These are phyloP conservation scores for Diceros bicornis DNA, from an alignment of 2,797 vertebrate genomes.

Conservation along the genomic window DNA sequence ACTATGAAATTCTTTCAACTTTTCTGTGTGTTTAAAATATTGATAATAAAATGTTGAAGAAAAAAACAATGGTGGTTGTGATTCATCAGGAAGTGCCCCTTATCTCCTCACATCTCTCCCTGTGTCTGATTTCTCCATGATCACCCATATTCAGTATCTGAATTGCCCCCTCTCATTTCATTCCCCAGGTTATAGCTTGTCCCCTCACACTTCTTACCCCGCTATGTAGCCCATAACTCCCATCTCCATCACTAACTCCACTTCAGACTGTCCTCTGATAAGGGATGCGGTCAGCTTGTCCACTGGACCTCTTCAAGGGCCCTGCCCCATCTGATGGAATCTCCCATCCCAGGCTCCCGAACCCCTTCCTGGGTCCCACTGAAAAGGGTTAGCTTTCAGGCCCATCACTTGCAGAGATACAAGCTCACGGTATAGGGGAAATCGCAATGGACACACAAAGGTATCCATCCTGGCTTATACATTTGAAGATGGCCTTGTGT, in stretches of 20 bases:
- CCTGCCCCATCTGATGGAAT: neutral
- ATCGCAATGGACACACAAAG: neutral
- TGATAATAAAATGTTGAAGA: neutral
- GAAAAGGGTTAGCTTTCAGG: neutral
- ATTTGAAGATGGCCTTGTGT: neutral
- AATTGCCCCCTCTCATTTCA: neutral
- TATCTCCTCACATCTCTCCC: neutral
- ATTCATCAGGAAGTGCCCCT: neutral
- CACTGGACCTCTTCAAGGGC: neutral
- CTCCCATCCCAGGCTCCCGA: neutral
- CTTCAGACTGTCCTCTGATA: neutral
- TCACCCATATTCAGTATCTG: neutral
- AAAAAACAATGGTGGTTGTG: neutral
- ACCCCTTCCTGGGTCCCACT: neutral
- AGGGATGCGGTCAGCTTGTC: neutral
- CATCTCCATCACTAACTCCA: neutral
- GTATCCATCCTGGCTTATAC: neutral
- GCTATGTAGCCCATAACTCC: neutral
- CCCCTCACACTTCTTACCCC: neutral
- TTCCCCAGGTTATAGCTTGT: neutral
- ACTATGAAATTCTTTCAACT: slow-evolving; percentile 11
- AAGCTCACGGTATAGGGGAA: neutral
- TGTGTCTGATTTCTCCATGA: slow-evolving; percentile 32
- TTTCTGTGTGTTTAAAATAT: slow-evolving; percentile 12
- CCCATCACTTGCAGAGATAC: neutral